Conservation (phyloP, 1,140 invertebrate species). For the Fopius arisanus region DNA sequence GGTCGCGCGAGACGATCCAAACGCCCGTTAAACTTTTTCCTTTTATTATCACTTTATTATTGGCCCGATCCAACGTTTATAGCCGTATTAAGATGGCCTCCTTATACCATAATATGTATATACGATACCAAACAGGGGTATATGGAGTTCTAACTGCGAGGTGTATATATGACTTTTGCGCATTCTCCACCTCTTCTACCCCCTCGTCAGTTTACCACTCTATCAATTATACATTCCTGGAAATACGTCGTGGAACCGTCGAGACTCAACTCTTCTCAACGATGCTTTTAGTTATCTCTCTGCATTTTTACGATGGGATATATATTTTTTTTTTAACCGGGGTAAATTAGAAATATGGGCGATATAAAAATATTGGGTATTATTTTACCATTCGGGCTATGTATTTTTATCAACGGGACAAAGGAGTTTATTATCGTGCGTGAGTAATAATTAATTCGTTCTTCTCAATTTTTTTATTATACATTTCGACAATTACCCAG, state of each 20-base stretch:
- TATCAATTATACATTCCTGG: slow-evolving; percentile 51
- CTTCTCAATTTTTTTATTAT: too few relatives aligned
- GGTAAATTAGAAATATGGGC: not conserved
- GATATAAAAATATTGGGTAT: not conserved
- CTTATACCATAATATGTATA: slow-evolving; percentile 20
- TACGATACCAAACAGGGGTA: not conserved
- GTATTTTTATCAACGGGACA: not conserved
- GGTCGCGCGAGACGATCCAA: slow-evolving; percentile 44
- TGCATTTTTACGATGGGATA: slow-evolving; percentile 22
- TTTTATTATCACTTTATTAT: slow-evolving; percentile 61
- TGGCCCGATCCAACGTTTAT: slow-evolving; percentile 48
- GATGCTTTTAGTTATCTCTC: slow-evolving; percentile 31
- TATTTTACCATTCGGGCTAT: not conserved
- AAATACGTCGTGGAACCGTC: slow-evolving; percentile 25
- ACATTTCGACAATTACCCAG: too few relatives aligned
- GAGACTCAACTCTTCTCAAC: slow-evolving; percentile 22
- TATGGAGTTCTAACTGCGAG: slow-evolving; percentile 14
- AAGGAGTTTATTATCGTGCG: not conserved
- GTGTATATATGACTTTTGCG: not conserved
- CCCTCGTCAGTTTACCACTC: slow-evolving; percentile 50
- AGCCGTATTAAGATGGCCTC: slow-evolving; percentile 48
- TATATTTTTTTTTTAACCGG: not conserved
- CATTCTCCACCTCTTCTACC: not conserved
- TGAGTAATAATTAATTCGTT: too few relatives aligned
- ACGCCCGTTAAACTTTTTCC: slow-evolving; percentile 36